These are phyloP conservation scores for Samia ricini DNA, from an alignment of 1,140 invertebrate species.

Conservation along the genomic window DNA sequence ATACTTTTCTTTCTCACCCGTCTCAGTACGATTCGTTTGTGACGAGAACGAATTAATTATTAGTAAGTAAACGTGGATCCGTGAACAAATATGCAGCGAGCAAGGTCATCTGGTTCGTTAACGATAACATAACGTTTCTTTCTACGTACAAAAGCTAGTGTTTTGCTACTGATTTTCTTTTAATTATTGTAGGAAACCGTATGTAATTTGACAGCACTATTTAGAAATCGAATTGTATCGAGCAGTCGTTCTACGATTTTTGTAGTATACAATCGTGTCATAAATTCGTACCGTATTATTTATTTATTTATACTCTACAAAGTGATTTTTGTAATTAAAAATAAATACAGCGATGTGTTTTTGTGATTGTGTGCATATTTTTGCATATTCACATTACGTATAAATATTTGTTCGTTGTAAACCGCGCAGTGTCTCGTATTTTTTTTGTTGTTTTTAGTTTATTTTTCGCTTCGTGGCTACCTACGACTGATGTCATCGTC, in stretches of 20 bases:
- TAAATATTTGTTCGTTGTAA: background rate
- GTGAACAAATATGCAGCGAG: background rate
- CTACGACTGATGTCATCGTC: background rate
- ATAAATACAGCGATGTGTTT: background rate
- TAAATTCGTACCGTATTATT: background rate
- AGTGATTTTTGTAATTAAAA: background rate
- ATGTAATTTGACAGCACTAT: slow-evolving; percentile 23
- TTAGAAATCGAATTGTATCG: slow-evolving; percentile 20
- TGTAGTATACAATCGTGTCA: background rate
- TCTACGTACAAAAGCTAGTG: background rate
- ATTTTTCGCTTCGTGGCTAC: background rate
- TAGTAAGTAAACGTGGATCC: background rate
- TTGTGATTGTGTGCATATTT: background rate
- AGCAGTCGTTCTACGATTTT: background rate
- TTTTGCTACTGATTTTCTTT: slow-evolving; percentile 11
- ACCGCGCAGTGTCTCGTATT: background rate
- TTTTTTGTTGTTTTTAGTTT: background rate
- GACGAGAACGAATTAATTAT: background rate
- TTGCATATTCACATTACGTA: background rate
- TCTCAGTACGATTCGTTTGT: background rate
- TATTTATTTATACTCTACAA: background rate
- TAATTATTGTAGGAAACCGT: slow-evolving; percentile 22
- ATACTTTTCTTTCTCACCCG: too few species aligned
- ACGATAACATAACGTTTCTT: slow-evolving; percentile 12
- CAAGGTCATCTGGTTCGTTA: slow-evolving; percentile 2